Evolutionary conservation across 2,797 vertebrate genomes (phyloP), one percentile per base, ranked within the genome.

Genomic region (Syngnathus acus): DNA sequence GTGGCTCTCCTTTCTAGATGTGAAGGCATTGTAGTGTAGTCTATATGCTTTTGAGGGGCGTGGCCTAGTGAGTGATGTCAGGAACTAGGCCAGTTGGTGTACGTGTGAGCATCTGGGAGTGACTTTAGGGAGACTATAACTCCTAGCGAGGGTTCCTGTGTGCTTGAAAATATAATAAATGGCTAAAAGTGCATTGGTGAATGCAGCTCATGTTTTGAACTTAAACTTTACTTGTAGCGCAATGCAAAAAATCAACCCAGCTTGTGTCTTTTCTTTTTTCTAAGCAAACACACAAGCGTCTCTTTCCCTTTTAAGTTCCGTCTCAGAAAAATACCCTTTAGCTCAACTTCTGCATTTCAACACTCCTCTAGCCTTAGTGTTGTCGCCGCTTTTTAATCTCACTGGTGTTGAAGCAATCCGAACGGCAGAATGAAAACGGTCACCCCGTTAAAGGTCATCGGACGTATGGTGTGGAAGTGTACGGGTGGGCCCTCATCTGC

Each of bases 311-410:
- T 23, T 23, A 14, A 43, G 42, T 26, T 48, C 14, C 0, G 6
- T 1, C 10, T 2, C 4, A 23, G 13, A 40, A 61, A 40, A 21
- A 14, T n/a, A 85, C 78, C 83, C 77, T 21, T 14, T 39, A 69
- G 76, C 73, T 67, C 47, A 76, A 79, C 85, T 89, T 89, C 87
- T 82, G 77, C 54, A 75, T 89, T 89, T 82, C 68, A 69, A 47
- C 70, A 65, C 60, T 53, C 32, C 16, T 58, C 55, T 37, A 16
- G 72, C 66, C 51, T 70, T 65, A 21, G 71, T 82, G 73, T 72
- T 83, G 78, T 82, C 82, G 39, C 40, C 67, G 66, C 50, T 60
- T 45, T 63, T 77, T 72, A 40, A 62, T 66, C 54, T 73, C 71
- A 45, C 72, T 69, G 75, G 67, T 55, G 75, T 67, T 62, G 9